Evolutionary conservation across 1,140 invertebrate species (phyloP).

Genomic region (Aphis gossypii): DNA sequence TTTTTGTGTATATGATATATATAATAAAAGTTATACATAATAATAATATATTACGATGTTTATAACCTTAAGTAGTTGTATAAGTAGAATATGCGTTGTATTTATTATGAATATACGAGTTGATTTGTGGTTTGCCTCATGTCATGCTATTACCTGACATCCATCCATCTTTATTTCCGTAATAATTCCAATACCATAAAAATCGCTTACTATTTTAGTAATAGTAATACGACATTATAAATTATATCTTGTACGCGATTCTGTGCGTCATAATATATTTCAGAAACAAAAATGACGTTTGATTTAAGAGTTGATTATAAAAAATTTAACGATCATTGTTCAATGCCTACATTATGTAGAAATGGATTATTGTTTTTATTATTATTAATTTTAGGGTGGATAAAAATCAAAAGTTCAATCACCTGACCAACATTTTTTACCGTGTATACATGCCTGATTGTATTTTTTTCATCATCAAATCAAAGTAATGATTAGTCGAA

Average conservation of each 20-base stretch:
- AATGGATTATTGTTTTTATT: too few relatives aligned
- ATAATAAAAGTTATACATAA: neutral
- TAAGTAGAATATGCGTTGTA: neutral
- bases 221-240: neutral
- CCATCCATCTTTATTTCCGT: neutral
- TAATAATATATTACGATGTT: neutral
- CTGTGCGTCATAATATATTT: neutral
- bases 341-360: too few relatives aligned
- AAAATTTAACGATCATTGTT: neutral
- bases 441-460: neutral
- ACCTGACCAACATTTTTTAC: neutral
- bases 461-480: neutral
- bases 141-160: neutral
- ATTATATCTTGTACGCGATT: neutral
- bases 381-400: too few relatives aligned
- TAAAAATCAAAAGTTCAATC: too few relatives aligned
- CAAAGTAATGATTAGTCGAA: neutral
- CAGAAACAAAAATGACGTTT: neutral
- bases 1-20: too few relatives aligned
- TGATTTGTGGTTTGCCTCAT: neutral
- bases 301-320: neutral
- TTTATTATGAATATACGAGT: neutral
- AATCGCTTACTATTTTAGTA: neutral
- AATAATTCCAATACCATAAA: neutral
- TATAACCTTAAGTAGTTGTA: neutral